Evolutionary conservation across 1,140 invertebrate genomes (phyloP), one percentile per base, ranked within the genome.

Genomic region (Dendrolimus punctatus): DNA sequence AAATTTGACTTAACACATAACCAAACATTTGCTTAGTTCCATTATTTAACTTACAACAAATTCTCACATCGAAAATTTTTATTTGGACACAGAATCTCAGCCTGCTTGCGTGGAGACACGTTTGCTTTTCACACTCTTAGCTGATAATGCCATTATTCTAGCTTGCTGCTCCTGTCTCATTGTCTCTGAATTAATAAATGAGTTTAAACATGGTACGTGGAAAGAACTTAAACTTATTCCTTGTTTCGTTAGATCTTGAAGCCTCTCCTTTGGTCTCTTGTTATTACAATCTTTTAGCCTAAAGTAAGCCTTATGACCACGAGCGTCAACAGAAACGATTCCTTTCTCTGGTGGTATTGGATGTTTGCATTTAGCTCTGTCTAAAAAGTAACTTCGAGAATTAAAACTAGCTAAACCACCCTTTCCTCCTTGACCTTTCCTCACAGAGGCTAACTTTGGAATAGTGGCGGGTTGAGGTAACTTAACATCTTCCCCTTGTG

Each of bases 171-270:
- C 62, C 51, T 71, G 55, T 45, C 71, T 79, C 68, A 80, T 69
- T 40, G 70, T 42, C 58, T 82, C 76, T 5, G 60, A 53, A 55
- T 69, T 74, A 9, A 83, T 73, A 50, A 80, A 83, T n/a, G 82
- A 85, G 55, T 69, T 57, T 49, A 80, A 82, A 58, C 82, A 83
- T 8, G 80, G 82, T 38, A 76, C 64, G 56, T 85, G 82, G 51
- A 83, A 85, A 8, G 76, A 76, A 51, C 80, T 83, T 23, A 83
- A 38, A 64, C 78, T 83, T 44, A 76, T 79, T 6, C 82, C 80
- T 41, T 71, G 70, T 6, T 64, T 45, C 40, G 61, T 55, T 41
- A 83, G 59, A 52, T 53, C 48, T 5, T 57, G 44, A 6, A 83
- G 40, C 38, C 82, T 70, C 37, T 77, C 51, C n/a, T 68, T 66